Evolutionary conservation across 2,888 invertebrate genomes (phyloP).

Genomic region (Carterocephalus palaemon): DNA sequence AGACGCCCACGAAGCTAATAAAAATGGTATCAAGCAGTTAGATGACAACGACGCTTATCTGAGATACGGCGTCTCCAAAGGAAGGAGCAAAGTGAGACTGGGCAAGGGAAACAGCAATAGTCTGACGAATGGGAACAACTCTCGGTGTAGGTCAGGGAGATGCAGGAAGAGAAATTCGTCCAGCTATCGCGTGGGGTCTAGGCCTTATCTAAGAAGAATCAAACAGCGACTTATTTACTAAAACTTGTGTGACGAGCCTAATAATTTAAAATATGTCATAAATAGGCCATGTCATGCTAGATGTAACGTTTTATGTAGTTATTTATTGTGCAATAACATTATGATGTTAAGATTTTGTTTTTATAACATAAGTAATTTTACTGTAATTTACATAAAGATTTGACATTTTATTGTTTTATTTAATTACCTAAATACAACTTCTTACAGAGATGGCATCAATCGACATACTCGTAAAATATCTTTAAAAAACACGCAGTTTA

Average conservation of each 20-base stretch:
- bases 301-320: too few species aligned
- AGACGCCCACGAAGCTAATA: constrained; percentile 61
- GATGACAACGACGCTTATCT: constrained; percentile 40
- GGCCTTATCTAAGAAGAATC: constrained; percentile 55
- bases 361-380: too few species aligned
- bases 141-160: constrained; percentile 47
- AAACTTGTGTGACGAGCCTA: too few species aligned
- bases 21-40: constrained; percentile 33
- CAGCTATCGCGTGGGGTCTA: constrained; percentile 40
- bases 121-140: constrained; percentile 32
- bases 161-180: constrained; percentile 50
- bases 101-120: constrained; percentile 37
- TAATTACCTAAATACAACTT: too few species aligned
- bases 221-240: constrained; percentile 41
- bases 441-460: too few species aligned
- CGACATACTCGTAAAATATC: too few species aligned
- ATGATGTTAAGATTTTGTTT: background rate
- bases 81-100: constrained; percentile 39
- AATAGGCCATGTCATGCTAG: too few species aligned
- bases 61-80: constrained; percentile 29
- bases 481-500: too few species aligned
- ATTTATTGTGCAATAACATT: constrained; percentile 6
- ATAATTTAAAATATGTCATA: too few species aligned
- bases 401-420: too few species aligned
- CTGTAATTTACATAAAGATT: too few species aligned